Conservation (phyloP, 2,797 vertebrate species). For the Morelia viridis region DNA sequence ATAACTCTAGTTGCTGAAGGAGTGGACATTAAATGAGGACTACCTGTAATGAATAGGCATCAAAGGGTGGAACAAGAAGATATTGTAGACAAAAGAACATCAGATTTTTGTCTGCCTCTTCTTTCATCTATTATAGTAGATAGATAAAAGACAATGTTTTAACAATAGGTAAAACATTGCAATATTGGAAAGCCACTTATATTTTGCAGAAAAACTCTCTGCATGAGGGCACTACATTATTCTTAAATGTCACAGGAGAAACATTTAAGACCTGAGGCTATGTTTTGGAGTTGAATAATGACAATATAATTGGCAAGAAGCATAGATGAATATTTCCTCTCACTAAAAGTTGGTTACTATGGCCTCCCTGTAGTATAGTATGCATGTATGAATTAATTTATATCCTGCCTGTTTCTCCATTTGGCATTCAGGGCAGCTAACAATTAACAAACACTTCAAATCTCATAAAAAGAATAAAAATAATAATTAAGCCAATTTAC, state of each 20-base stretch:
- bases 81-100: not conserved
- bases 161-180: not conserved
- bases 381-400: not conserved
- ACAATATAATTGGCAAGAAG: not conserved
- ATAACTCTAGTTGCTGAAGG: too few species aligned
- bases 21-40: too few species aligned
- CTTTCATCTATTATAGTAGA: not conserved
- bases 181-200: not conserved
- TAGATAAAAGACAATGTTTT: not conserved
- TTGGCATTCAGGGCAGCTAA: not conserved
- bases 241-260: not conserved
- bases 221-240: not conserved
- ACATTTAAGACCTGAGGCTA: not conserved
- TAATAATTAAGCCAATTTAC: not conserved
- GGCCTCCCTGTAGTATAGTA: not conserved
- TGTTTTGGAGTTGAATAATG: not conserved
- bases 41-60: not conserved
- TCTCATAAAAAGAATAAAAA: not conserved
- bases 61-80: not conserved
- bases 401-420: not conserved
- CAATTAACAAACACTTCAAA: not conserved
- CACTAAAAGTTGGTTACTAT: not conserved
- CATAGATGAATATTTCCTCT: not conserved
- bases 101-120: not conserved
- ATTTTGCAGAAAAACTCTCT: not conserved